Base-by-base conservation (phyloP, 2,113 vertebrate species). In the Chloropsis hardwickii region DNA sequence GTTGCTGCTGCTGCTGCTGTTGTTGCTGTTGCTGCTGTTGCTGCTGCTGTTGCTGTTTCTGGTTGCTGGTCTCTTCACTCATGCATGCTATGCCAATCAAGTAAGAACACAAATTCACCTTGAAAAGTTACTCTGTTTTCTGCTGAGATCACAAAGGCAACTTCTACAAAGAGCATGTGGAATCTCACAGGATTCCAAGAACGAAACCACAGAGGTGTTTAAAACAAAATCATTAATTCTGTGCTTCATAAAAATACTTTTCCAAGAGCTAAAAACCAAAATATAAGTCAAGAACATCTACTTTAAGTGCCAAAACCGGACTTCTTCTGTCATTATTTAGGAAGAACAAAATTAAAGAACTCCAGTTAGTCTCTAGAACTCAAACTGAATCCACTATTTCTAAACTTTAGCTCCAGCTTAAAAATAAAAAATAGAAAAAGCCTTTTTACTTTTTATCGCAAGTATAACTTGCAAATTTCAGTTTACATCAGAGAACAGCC, bases 1-100 rank as follows among this genome's bases (percentile, higher is more conserved):
- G 98, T 0, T 98, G 98, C 0, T 98, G 98, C 0, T 98, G 98
- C 0, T 98, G 98, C 0, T 98, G 98, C 0, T 97, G 97, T 0
- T 97, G 97, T 1, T 97, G 97, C 0, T 97, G 97, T 0, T 97
- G 97, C 2, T 97, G 97, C 0, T 97, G 97, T 0, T 98, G 98
- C 3, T 98, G 98, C 44, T 98, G 98, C 71, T 98, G 97, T 10
- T 97, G 97, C 76, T 98, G 98, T 92, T 98, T 98, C 97, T 97
- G 98, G 97, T 94, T 99, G 98, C 82, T 97, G 98, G 95, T 98
- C 97, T 98, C 98, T 76, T 98, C 98, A 88, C 96, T 98, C 98
- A 98, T 98, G 95, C 98, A 98, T 23, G 98, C 98, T 98, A 92
- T 65, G 97, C 92, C 98, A 98, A 96, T 66, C 76, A 97, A 97